A percentile compares a stretch with the other conserved stretches of the same genome.
phyloP scores from a whole-genome alignment of 2,888 invertebrate species.

The Melanostoma scalare region DNA sequence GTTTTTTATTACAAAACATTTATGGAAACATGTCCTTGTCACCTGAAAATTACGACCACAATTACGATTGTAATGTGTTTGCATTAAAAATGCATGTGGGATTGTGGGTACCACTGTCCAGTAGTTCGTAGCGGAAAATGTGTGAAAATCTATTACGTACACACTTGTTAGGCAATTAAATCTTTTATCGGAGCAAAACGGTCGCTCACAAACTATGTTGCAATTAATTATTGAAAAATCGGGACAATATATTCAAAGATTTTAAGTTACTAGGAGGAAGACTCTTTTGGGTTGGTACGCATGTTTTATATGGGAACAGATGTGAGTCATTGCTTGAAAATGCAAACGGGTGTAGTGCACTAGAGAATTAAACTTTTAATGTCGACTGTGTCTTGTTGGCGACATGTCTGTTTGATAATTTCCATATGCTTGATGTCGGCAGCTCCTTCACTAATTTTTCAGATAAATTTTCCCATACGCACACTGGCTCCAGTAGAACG shows the following conservation, averaged over 20 bases:
- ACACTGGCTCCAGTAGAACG: background rate
- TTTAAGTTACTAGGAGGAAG: background rate
- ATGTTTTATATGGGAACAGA: background rate
- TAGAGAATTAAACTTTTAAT: background rate
- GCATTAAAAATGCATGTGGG: conserved; percentile 64
- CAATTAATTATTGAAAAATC: conserved; percentile 62
- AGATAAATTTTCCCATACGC: no score
- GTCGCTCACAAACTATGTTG: conserved; percentile 55
- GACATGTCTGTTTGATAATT: no score
- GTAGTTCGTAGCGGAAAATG: conserved; percentile 50
- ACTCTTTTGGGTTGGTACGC: conserved; percentile 15
- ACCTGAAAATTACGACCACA: conserved; percentile 70
- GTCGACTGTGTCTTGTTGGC: no score
- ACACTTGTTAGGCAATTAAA: conserved; percentile 67
- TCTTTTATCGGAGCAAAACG: conserved; percentile 69
- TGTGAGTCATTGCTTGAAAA: conserved; percentile 1
- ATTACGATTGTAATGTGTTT: conserved; percentile 65
- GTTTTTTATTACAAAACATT: conserved; percentile 40
- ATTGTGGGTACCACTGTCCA: background rate
- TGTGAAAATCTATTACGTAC: conserved; percentile 66
- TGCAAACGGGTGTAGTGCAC: conserved; percentile 6
- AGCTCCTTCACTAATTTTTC: no score
- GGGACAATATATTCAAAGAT: conserved; percentile 63
- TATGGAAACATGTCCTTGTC: conserved; percentile 67
- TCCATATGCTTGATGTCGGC: no score